These are phyloP conservation scores for Sipha maydis DNA, from an alignment of 2,888 invertebrate genomes.

Conservation along the genomic window DNA sequence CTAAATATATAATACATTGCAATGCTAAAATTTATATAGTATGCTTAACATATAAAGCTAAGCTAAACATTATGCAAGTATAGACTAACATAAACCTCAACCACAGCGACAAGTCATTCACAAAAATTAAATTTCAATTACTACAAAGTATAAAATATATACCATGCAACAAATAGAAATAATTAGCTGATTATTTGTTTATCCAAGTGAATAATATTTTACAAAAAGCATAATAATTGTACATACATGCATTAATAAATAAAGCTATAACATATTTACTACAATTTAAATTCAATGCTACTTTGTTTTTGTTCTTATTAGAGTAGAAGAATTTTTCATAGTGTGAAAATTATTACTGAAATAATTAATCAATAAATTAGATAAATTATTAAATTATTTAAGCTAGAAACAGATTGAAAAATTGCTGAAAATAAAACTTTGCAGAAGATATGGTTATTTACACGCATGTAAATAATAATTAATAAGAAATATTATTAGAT, in stretches of 20 bases:
- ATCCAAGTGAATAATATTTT: background rate
- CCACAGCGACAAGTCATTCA: background rate
- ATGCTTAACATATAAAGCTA: slow-evolving; percentile 8
- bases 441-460: slow-evolving; percentile 4
- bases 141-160: background rate
- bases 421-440: background rate
- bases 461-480: background rate
- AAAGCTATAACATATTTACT: background rate
- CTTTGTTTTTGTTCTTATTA: slow-evolving; percentile 27
- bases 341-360: slow-evolving; percentile 19
- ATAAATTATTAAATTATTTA: slow-evolving; percentile 4
- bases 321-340: background rate
- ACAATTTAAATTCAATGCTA: slow-evolving; percentile 13
- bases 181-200: background rate
- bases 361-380: slow-evolving; percentile 21
- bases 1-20: too few relatives aligned
- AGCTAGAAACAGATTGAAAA: slow-evolving; percentile 28
- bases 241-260: slow-evolving; percentile 19
- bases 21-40: background rate
- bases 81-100: slow-evolving; percentile 2
- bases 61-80: background rate
- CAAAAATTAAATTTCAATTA: background rate
- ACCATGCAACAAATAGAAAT: slow-evolving; percentile 24
- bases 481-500: slow-evolving; percentile 28
- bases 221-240: slow-evolving; percentile 15